phyloP scores from a whole-genome alignment of 1,140 invertebrate genomes.

The Danaus melanippus region DNA sequence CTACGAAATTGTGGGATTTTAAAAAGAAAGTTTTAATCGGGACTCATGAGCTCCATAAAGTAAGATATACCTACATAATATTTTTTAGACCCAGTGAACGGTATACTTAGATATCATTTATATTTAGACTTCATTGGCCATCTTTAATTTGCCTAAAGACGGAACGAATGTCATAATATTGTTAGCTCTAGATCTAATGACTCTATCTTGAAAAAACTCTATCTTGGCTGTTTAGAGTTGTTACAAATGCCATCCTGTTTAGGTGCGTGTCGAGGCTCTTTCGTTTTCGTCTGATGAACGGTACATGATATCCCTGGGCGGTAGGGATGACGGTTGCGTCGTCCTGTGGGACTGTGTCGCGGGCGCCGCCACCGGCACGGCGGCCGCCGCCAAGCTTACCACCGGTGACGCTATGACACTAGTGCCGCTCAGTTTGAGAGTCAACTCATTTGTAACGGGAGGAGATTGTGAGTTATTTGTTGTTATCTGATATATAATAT shows the following conservation, averaged over 20 bases:
- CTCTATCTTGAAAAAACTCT: no score
- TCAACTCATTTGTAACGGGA: conserved; percentile 78
- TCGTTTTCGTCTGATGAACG: conserved; percentile 85
- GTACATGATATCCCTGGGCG: conserved; percentile 89
- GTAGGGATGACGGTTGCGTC: conserved; percentile 88
- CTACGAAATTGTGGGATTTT: conserved; percentile 91
- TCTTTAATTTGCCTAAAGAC: no score
- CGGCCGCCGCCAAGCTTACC: conserved; percentile 76
- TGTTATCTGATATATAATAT: no score
- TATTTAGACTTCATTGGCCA: no score
- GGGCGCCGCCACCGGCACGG: conserved; percentile 78
- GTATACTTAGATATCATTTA: no score
- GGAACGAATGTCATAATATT: no score
- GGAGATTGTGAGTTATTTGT: conserved; percentile 76
- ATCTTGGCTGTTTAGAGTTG: no score
- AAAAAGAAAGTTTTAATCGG: conserved; percentile 74
- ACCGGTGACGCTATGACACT: conserved; percentile 78
- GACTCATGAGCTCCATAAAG: conserved; percentile 87
- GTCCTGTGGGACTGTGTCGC: conserved; percentile 81
- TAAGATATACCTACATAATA: conserved; percentile 29
- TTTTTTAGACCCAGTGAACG: no score
- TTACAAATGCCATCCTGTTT: background rate
- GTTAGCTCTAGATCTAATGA: no score
- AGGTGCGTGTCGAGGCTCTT: conserved; percentile 84
- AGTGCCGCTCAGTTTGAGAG: conserved; percentile 71